phyloP scores from a whole-genome alignment of 1,140 invertebrate species.

The Chelonus insularis region DNA sequence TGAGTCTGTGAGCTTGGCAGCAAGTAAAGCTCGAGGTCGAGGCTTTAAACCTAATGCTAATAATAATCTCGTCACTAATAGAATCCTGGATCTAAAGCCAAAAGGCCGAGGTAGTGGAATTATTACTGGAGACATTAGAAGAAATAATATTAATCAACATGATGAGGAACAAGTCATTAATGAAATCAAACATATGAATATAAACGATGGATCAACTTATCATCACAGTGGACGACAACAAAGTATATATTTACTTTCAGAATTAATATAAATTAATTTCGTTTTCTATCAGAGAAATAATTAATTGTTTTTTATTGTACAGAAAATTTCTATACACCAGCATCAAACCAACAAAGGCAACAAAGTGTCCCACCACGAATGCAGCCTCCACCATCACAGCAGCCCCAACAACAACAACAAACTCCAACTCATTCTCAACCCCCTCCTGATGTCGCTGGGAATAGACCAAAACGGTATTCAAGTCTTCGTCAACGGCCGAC shows the following conservation, averaged over 20 bases:
- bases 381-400: conserved; percentile 50
- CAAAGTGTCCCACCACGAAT: conserved; percentile 58
- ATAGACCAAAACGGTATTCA: conserved; percentile 75
- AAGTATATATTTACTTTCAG: too few species aligned
- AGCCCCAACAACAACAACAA: conserved; percentile 43
- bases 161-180: conserved; percentile 53
- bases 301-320: conserved; percentile 9
- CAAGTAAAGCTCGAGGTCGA: conserved; percentile 50
- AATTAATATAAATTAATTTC: too few species aligned
- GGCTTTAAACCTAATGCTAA: conserved; percentile 52
- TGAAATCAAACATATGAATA: conserved; percentile 58
- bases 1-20: conserved; percentile 42
- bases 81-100: conserved; percentile 50
- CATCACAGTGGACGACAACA: conserved; percentile 47
- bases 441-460: conserved; percentile 53
- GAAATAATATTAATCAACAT: conserved; percentile 44
- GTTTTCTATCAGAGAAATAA: not conserved
- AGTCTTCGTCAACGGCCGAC: conserved; percentile 69
- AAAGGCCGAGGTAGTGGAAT: conserved; percentile 51
- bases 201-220: conserved; percentile 54
- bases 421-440: conserved; percentile 36
- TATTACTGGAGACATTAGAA: conserved; percentile 43
- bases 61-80: conserved; percentile 51
- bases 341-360: conserved; percentile 54
- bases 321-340: conserved; percentile 53